Evolutionary conservation across 1,140 invertebrate genomes (phyloP), one percentile per base, ranked within the genome.

Genomic region (Berghia stephanieae): DNA sequence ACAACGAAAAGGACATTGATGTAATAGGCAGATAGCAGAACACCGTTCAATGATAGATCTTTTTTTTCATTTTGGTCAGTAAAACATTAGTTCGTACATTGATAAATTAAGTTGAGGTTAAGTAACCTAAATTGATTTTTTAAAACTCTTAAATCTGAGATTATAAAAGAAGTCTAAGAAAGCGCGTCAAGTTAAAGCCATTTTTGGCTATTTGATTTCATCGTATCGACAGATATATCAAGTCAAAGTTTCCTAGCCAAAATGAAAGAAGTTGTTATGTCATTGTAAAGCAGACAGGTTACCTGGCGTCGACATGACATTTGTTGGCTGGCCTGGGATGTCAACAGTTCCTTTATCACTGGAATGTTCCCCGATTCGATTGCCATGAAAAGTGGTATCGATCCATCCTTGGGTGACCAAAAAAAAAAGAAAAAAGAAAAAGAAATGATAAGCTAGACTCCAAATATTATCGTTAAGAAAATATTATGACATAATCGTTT

Each of bases 291-390:
- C 24, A n/a, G n/a, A n/a, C 21, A 38, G 36, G 79, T 68, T 79
- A 88, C 88, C 80, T 83, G 83, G 79, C 81, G 81, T 55, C 83
- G 79, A 18, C 72, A 66, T 6, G 52, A 79, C 0, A 88, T 78
- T 73, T 90, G 89, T 42, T 82, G 75, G 34, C 85, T 84, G 8
- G 83, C 46, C 24, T 79, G 60, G 31, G 83, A 80, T 13, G 93
- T 92, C 71, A 99, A 91, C 31, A 99, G 91, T 90, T 98, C 97
- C 80, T 94, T 92, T 84, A 95, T 95, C 92, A 98, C 96, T 71
- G 94, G 94, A 86, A 96, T 94, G 90, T 98, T 98, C 18, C 96
- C 96, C 44, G 94, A 93, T 88, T 98, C 96, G 71, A 98, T 94
- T 40, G 97, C 96, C 82, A 97, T 90, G 84, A 98, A 93, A 82